Percentiles rank a stretch among this genome's conserved stretches.
These are phyloP conservation scores for Ischnus inquisitorius DNA, from an alignment of 2,888 invertebrate genomes.

Conservation along the genomic window DNA sequence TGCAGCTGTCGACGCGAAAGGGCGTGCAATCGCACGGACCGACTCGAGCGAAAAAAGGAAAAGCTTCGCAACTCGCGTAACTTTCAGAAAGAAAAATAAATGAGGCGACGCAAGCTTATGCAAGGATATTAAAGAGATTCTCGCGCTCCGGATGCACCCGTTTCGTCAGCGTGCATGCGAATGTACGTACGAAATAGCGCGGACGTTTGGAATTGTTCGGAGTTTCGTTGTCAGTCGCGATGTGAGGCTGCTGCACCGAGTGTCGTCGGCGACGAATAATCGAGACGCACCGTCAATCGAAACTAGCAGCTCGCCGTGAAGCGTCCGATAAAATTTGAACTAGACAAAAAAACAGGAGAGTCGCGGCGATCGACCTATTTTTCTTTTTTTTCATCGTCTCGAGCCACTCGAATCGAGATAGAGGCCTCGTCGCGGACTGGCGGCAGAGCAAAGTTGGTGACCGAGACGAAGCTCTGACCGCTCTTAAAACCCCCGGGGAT, in stretches of 20 bases:
- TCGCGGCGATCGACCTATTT: constrained; percentile 7
- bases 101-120: constrained; percentile 9
- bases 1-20: constrained; percentile 74
- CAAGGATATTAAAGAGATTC: constrained; percentile 9
- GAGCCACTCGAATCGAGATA: constrained; percentile 28
- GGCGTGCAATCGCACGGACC: constrained; percentile 24
- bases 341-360: constrained; percentile 31
- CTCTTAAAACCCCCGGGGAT: constrained; percentile 69
- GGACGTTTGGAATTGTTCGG: neutral
- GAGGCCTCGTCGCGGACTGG: neutral
- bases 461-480: constrained; percentile 59
- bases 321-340: neutral
- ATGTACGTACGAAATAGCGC: neutral
- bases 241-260: constrained; percentile 6
- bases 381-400: constrained; percentile 15
- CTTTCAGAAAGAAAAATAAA: constrained; percentile 56
- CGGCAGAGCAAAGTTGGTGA: constrained; percentile 61
- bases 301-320: neutral
- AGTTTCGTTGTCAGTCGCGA: constrained; percentile 24
- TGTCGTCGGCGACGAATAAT: constrained; percentile 13
- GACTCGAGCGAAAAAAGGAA: constrained; percentile 29
- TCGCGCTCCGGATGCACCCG: neutral
- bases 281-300: neutral
- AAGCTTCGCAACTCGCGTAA: constrained; percentile 43
- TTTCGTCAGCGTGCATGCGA: neutral